Evolutionary conservation across 1,140 invertebrate genomes (phyloP).

Genomic region (Bombus huntii): DNA sequence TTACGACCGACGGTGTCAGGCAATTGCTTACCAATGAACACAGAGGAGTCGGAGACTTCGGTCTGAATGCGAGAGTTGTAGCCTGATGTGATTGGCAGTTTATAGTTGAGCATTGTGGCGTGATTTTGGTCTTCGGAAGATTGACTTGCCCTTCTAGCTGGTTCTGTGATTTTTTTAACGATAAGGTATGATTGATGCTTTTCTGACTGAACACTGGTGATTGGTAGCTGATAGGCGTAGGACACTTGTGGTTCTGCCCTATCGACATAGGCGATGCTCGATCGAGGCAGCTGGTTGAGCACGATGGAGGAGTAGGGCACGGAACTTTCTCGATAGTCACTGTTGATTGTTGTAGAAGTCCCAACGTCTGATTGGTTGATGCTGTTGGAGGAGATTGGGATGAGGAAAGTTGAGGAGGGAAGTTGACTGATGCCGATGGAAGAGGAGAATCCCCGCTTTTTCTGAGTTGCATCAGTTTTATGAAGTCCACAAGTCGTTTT

Average conservation of each 20-base stretch:
- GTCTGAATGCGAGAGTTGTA: constrained; percentile 50
- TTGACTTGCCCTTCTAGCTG: constrained; percentile 50
- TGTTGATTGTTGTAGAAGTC: constrained; percentile 40
- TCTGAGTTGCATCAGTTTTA: constrained; percentile 77
- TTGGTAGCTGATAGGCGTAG: constrained; percentile 62
- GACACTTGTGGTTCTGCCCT: constrained; percentile 56
- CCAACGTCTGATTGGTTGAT: constrained; percentile 50
- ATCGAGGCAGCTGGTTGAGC: constrained; percentile 64
- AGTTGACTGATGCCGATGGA: constrained; percentile 74
- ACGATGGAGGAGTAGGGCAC: constrained; percentile 61
- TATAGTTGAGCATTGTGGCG: constrained; percentile 58
- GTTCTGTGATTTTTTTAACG: constrained; percentile 72
- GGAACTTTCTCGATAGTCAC: constrained; percentile 59
- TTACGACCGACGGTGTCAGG: constrained; percentile 30
- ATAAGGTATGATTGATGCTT: constrained; percentile 75
- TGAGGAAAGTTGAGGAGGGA: constrained; percentile 79
- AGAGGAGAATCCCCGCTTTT: constrained; percentile 64
- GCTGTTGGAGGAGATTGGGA: constrained; percentile 73
- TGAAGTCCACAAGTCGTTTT: constrained; percentile 80
- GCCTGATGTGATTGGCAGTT: constrained; percentile 61
- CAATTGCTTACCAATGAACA: constrained; percentile 55
- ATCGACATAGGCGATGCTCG: constrained; percentile 65
- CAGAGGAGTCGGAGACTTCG: constrained; percentile 49
- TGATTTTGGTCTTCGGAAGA: constrained; percentile 53
- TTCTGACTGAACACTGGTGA: constrained; percentile 55